A percentile compares a stretch with the other conserved stretches of the same genome.
Evolutionary conservation across 2,888 invertebrate species (phyloP).

Genomic region (Himalopsyche anomala): DNA sequence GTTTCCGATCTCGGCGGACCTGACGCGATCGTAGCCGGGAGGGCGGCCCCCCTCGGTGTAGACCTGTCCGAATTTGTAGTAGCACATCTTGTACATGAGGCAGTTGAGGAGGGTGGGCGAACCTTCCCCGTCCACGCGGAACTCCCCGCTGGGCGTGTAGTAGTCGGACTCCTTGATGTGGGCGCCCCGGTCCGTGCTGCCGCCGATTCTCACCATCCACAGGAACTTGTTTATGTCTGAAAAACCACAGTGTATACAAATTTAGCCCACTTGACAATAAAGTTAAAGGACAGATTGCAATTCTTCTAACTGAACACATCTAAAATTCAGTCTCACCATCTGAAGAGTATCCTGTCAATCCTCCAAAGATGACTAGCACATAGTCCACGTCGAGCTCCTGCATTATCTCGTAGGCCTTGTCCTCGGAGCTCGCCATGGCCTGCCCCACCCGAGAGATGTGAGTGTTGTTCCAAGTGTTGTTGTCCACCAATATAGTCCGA

Average conservation of each 20-base stretch:
- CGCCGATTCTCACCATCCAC: slow-evolving; percentile 99
- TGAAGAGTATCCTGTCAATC: slow-evolving; percentile 98
- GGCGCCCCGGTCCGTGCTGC: slow-evolving; percentile 94
- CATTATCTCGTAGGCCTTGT: slow-evolving; percentile 99
- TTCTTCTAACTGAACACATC: background rate
- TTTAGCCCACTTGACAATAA: too few species aligned
- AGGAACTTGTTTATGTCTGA: slow-evolving; percentile 98
- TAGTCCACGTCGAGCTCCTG: slow-evolving; percentile 97
- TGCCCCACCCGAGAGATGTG: slow-evolving; percentile 98
- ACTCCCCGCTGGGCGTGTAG: slow-evolving; percentile 97
- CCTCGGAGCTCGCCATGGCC: slow-evolving; percentile 98
- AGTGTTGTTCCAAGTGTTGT: slow-evolving; percentile 99
- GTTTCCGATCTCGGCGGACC: slow-evolving; percentile 98
- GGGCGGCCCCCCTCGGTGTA: slow-evolving; percentile 97
- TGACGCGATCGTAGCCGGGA: slow-evolving; percentile 96
- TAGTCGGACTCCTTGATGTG: slow-evolving; percentile 98
- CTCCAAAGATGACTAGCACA: slow-evolving; percentile 98
- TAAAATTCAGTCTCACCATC: slow-evolving; percentile 82
- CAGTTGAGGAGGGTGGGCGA: slow-evolving; percentile 95
- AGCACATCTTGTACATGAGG: slow-evolving; percentile 99
- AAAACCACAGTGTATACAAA: slow-evolving; percentile 39
- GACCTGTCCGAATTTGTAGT: slow-evolving; percentile 97
- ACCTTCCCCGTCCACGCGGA: slow-evolving; percentile 96
- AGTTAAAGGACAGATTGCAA: too few species aligned
- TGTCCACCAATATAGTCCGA: slow-evolving; percentile 97